Conservation (phyloP, 2,113 vertebrate genomes). For the Aythya baeri region DNA sequence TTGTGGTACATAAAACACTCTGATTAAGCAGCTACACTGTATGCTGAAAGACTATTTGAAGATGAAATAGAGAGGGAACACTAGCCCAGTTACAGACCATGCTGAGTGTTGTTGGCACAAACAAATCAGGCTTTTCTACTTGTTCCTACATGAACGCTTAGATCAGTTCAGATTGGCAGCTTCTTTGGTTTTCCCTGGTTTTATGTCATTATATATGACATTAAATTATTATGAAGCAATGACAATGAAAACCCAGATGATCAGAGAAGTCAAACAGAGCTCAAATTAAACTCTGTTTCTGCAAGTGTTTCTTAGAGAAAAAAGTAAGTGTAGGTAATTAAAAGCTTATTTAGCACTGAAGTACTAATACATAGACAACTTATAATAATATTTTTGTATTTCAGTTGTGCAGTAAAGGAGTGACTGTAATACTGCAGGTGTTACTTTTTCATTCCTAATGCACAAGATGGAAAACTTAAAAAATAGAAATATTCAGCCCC, state of each 20-base stretch:
- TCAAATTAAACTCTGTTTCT: conserved; percentile 79
- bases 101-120: conserved; percentile 81
- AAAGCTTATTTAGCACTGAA: conserved; percentile 77
- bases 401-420: conserved; percentile 63
- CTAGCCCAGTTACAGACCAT: conserved; percentile 76
- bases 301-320: conserved; percentile 71
- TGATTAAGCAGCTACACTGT: conserved; percentile 74
- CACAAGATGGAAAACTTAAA: conserved; percentile 70
- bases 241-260: conserved; percentile 82
- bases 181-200: conserved; percentile 78
- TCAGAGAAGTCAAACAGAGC: conserved; percentile 82
- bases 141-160: conserved; percentile 61
- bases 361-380: conserved; percentile 75
- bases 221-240: conserved; percentile 81
- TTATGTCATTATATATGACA: conserved; percentile 82
- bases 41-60: conserved; percentile 71
- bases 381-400: conserved; percentile 79
- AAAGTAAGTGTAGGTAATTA: conserved; percentile 78
- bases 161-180: conserved; percentile 81
- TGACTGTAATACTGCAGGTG: conserved; percentile 73
- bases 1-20: conserved; percentile 73
- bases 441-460: conserved; percentile 77
- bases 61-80: conserved; percentile 73
- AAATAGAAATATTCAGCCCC: conserved; percentile 72
- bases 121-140: conserved; percentile 73